phyloP scores from a whole-genome alignment of 2,888 invertebrate species.

The Eupelmus urozonus region DNA sequence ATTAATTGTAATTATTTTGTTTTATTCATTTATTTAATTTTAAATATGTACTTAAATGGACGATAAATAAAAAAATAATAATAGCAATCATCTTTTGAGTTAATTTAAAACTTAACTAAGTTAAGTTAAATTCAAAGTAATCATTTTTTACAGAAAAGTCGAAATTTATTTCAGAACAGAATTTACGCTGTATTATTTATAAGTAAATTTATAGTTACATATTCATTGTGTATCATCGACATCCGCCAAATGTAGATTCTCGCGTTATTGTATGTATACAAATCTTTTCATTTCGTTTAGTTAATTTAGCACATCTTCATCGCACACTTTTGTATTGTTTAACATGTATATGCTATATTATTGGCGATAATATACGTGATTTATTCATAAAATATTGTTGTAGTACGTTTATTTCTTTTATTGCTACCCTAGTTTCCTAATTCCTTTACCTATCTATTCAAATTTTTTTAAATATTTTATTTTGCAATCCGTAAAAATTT shows the following conservation, averaged over 20 bases:
- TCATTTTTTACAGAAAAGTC: no score
- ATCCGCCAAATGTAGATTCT: constrained; percentile 2
- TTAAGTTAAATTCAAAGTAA: not conserved
- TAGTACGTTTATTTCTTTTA: constrained; percentile 50
- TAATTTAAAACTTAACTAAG: no score
- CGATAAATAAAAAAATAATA: no score
- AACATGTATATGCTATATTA: constrained; percentile 36
- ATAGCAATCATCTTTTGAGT: no score
- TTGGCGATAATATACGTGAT: constrained; percentile 49
- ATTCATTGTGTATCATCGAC: constrained; percentile 1
- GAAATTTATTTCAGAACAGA: constrained; percentile 5
- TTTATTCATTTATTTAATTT: not conserved
- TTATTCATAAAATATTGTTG: constrained; percentile 44
- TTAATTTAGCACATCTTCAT: constrained; percentile 25
- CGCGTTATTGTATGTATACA: constrained; percentile 7
- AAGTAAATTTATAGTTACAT: not conserved
- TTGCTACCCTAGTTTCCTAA: constrained; percentile 15
- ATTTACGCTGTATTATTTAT: constrained; percentile 10
- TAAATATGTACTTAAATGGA: no score
- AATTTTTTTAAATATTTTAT: constrained; percentile 3
- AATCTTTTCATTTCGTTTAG: constrained; percentile 17
- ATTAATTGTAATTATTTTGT: not conserved
- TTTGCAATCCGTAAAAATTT: no score
- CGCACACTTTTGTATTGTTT: constrained; percentile 44
- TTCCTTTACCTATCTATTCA: constrained; percentile 2